A percentile compares a stretch with the other conserved stretches of the same genome.
Evolutionary conservation across 1,140 invertebrate species (phyloP).

Genomic region (Pogonomyrmex californicus): DNA sequence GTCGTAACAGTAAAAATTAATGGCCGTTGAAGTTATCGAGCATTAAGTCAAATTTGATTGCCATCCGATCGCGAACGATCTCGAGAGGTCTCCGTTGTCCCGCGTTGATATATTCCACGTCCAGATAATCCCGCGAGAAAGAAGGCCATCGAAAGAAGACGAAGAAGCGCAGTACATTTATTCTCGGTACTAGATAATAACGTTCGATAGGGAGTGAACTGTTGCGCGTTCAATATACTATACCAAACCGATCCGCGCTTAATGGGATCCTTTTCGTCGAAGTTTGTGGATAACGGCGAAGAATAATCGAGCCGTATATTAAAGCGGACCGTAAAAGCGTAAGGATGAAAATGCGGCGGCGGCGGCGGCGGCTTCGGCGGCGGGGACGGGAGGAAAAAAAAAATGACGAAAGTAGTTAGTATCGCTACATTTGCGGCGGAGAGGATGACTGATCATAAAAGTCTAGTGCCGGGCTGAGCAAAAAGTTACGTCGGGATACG

Average conservation of each 20-base stretch:
- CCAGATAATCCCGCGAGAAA: slow-evolving; percentile 22
- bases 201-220: slow-evolving; percentile 55
- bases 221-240: slow-evolving; percentile 53
- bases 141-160: not conserved
- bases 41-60: slow-evolving; percentile 56
- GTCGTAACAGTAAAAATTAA: slow-evolving; percentile 52
- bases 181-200: slow-evolving; percentile 59
- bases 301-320: slow-evolving; percentile 76
- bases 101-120: slow-evolving; percentile 30
- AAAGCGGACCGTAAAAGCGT: slow-evolving; percentile 68
- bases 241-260: slow-evolving; percentile 50
- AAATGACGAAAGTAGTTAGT: slow-evolving; percentile 73
- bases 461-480: slow-evolving; percentile 34
- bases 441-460: slow-evolving; percentile 75
- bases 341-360: not conserved
- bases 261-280: slow-evolving; percentile 68
- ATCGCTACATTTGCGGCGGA: slow-evolving; percentile 75
- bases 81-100: slow-evolving; percentile 1
- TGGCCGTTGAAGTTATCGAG: slow-evolving; percentile 27
- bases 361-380: too few species aligned
- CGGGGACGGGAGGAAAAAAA: not conserved
- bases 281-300: slow-evolving; percentile 70
- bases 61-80: not conserved
- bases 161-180: slow-evolving; percentile 46
- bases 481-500: slow-evolving; percentile 31